These are phyloP conservation scores for Notodonta dromedarius DNA, from an alignment of 2,888 invertebrate species.

Conservation along the genomic window DNA sequence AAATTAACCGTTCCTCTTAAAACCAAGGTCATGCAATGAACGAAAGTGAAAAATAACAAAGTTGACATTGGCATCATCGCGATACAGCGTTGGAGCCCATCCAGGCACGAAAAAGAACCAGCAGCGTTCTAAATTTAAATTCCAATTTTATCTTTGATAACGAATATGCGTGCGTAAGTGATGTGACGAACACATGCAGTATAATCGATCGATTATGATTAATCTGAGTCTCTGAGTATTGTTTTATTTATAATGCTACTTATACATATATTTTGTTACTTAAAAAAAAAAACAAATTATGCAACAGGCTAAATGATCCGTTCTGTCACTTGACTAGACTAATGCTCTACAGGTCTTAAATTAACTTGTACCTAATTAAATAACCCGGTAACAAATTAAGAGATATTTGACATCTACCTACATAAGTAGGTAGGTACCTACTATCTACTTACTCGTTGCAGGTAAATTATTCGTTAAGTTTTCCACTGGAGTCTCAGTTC, in stretches of 20 bases:
- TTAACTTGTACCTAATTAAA: too few relatives aligned
- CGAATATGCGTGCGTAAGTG: constrained; percentile 26
- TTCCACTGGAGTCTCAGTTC: too few relatives aligned
- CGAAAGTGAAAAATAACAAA: constrained; percentile 63
- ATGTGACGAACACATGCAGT: constrained; percentile 10
- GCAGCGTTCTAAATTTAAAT: constrained; percentile 65
- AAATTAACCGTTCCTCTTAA: constrained; percentile 22
- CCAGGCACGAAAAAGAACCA: constrained; percentile 59
- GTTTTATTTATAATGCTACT: not conserved
- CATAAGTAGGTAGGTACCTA: too few relatives aligned
- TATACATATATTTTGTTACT: too few relatives aligned
- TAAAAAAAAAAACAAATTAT: too few relatives aligned
- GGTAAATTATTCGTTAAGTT: too few relatives aligned
- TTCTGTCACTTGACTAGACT: too few relatives aligned
- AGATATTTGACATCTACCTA: too few relatives aligned
- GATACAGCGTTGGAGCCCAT: constrained; percentile 55
- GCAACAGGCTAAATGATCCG: too few relatives aligned
- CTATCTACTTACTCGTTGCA: too few relatives aligned
- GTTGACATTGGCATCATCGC: constrained; percentile 65
- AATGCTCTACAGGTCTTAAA: too few relatives aligned
- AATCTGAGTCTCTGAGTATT: not conserved
- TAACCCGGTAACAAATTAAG: too few relatives aligned
- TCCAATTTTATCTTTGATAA: constrained; percentile 36
- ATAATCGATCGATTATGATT: constrained; percentile 47
- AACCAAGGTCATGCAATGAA: constrained; percentile 52